A percentile compares a stretch with the other conserved stretches of the same genome.
Evolutionary conservation across 2,888 invertebrate genomes (phyloP).

Genomic region (Pherbina coryleti): DNA sequence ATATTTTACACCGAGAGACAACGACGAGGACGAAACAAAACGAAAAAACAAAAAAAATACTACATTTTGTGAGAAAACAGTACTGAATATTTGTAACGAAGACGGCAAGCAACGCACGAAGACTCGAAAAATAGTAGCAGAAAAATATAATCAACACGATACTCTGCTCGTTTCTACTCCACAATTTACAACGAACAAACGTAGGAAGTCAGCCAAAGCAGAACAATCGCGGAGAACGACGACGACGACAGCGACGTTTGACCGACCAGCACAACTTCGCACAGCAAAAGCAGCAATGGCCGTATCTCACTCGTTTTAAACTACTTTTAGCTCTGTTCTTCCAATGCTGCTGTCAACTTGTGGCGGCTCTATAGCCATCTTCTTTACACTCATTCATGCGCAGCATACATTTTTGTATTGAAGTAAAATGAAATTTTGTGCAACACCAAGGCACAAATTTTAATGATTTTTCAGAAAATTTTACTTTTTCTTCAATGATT

Average conservation of each 20-base stretch:
- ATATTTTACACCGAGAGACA: constrained; percentile 31
- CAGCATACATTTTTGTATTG: constrained; percentile 48
- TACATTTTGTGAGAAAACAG: constrained; percentile 29
- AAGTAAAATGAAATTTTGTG: constrained; percentile 54
- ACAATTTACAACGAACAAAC: constrained; percentile 3
- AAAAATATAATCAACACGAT: constrained; percentile 38
- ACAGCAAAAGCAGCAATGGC: constrained; percentile 42
- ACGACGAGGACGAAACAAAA: constrained; percentile 34
- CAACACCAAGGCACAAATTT: constrained; percentile 56
- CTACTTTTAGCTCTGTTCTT: constrained; percentile 37
- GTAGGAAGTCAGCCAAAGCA: constrained; percentile 28
- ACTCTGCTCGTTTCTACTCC: constrained; percentile 35
- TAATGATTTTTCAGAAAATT: constrained; percentile 51
- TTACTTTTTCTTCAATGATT: constrained; percentile 36
- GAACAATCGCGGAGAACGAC: neutral
- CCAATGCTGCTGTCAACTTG: constrained; percentile 6
- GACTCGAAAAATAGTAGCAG: constrained; percentile 39
- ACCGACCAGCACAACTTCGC: constrained; percentile 24
- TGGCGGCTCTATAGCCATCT: constrained; percentile 44
- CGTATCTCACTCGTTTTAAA: constrained; percentile 51
- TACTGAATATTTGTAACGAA: constrained; percentile 36
- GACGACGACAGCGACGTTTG: constrained; percentile 14
- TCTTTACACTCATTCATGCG: constrained; percentile 55
- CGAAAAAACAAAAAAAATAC: constrained; percentile 36
- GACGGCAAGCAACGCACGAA: constrained; percentile 36